Conservation (phyloP, 2,797 vertebrate species). For the Sciaenops ocellatus region DNA sequence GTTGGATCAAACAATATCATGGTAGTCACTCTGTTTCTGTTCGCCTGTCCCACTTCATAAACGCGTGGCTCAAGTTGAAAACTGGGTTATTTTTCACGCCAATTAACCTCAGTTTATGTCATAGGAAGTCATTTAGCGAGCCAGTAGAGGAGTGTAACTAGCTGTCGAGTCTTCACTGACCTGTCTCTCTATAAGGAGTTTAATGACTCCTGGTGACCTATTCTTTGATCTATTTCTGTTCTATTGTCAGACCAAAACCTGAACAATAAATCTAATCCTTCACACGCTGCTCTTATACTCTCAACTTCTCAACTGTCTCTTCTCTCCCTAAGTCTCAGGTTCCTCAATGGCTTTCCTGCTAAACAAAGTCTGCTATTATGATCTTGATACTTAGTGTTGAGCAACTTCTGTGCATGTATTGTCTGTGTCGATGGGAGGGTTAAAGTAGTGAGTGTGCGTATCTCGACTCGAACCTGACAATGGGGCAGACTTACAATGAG, state of each 20-base stretch:
- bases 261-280: constrained; percentile 77
- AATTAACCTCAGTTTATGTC: constrained; percentile 55
- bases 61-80: constrained; percentile 41
- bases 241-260: constrained; percentile 63
- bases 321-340: constrained; percentile 75
- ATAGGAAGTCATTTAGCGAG: constrained; percentile 44
- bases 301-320: constrained; percentile 79
- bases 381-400: constrained; percentile 79
- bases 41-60: constrained; percentile 38
- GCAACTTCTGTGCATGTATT: constrained; percentile 75
- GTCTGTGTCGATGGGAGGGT: constrained; percentile 73
- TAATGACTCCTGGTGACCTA: constrained; percentile 57
- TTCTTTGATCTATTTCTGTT: constrained; percentile 73
- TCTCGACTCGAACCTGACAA: constrained; percentile 76
- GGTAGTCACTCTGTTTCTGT: constrained; percentile 26
- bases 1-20: constrained; percentile 29
- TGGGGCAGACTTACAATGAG: constrained; percentile 76
- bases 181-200: constrained; percentile 42
- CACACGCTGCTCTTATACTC: constrained; percentile 77
- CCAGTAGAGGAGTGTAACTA: constrained; percentile 26
- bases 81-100: constrained; percentile 45
- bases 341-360: constrained; percentile 69
- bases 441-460: constrained; percentile 75
- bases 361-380: constrained; percentile 78
- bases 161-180: constrained; percentile 38